Conservation (phyloP, 2,888 invertebrate genomes). For the Tuta absoluta region DNA sequence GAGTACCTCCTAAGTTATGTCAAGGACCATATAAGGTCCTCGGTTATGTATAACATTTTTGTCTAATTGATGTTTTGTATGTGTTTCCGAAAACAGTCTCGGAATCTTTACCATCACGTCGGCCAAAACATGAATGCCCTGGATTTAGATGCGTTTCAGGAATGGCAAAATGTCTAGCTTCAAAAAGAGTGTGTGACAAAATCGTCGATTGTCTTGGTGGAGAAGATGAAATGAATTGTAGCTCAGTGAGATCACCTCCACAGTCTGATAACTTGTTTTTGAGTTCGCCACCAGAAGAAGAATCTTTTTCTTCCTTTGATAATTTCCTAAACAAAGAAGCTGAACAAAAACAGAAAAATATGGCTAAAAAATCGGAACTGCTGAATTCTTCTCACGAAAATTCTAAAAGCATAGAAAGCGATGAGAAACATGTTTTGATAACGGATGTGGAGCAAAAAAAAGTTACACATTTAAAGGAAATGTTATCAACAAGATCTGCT, state of each 20-base stretch:
- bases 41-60: not conserved
- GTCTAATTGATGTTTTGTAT: slow-evolving; percentile 15
- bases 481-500: not conserved
- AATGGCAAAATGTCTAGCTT: slow-evolving; percentile 85
- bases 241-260: slow-evolving; percentile 41
- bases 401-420: not conserved
- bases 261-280: slow-evolving; percentile 34
- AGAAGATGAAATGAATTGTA: slow-evolving; percentile 90
- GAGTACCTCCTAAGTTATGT: no score
- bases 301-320: not conserved
- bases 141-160: slow-evolving; percentile 86
- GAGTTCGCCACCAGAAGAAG: slow-evolving; percentile 15
- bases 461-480: not conserved
- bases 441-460: not conserved
- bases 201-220: slow-evolving; percentile 88
- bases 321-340: slow-evolving; percentile 6
- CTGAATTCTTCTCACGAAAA: not conserved
- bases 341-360: not conserved
- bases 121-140: slow-evolving; percentile 84
- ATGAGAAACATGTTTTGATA: not conserved
- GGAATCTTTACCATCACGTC: slow-evolving; percentile 65
- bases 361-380: not conserved
- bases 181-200: slow-evolving; percentile 85
- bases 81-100: slow-evolving; percentile 72
- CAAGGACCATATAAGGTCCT: no score